phyloP scores from a whole-genome alignment of 92 coral and sea anemone genomes.

The Bergia puertoricense region DNA sequence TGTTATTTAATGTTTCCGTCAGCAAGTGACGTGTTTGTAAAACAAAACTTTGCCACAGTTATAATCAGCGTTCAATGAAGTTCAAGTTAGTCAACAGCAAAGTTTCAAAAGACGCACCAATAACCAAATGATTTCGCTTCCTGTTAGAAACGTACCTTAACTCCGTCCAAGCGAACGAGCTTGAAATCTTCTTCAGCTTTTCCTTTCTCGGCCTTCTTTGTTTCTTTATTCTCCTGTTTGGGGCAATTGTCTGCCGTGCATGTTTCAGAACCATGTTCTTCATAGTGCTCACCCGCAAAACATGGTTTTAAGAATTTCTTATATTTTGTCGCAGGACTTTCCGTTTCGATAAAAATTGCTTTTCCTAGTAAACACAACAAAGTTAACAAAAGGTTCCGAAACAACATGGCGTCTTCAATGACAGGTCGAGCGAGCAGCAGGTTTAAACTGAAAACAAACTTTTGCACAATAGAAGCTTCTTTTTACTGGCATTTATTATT shows the following conservation, averaged over 20 bases:
- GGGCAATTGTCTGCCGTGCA: slow-evolving; percentile 15
- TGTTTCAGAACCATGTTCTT: background rate
- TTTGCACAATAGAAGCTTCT: background rate
- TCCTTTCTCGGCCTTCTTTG: background rate
- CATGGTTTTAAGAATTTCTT: slow-evolving; percentile 29
- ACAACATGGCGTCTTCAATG: slow-evolving; percentile 24
- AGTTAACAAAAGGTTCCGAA: slow-evolving; percentile 18
- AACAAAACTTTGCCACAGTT: background rate
- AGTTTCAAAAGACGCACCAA: background rate
- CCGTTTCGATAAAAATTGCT: slow-evolving; percentile 3
- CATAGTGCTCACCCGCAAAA: slow-evolving; percentile 9
- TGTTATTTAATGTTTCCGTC: background rate
- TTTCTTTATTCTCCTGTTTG: background rate
- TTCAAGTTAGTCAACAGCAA: background rate
- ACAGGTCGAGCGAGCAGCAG: slow-evolving; percentile 16
- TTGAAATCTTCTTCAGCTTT: slow-evolving; percentile 3
- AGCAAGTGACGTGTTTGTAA: background rate
- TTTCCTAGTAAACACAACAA: slow-evolving; percentile 30
- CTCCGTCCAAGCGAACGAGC: slow-evolving; percentile 33
- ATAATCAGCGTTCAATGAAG: background rate
- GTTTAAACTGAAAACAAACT: slow-evolving; percentile 13
- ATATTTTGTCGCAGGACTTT: slow-evolving; percentile 32
- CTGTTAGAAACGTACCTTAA: slow-evolving; percentile 11
- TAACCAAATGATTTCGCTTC: background rate
- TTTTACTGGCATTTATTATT: slow-evolving; percentile 37